These are phyloP conservation scores for Spermophilus dauricus DNA, from an alignment of 2,113 vertebrate genomes.

Conservation along the genomic window DNA sequence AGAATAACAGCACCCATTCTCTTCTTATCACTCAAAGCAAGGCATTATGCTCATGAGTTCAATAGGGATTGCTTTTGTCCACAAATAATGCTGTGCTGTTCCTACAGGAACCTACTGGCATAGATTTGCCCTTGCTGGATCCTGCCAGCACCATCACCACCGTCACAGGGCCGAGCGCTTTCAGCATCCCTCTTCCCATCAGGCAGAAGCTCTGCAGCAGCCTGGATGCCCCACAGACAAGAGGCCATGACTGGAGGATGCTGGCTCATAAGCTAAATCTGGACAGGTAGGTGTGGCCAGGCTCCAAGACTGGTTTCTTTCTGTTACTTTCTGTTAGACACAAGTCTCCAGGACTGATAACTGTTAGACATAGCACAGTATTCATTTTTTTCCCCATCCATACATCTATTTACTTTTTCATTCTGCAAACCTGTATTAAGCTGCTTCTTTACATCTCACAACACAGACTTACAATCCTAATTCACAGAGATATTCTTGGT, in stretches of 20 bases:
- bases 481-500: background rate
- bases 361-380: background rate
- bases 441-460: background rate
- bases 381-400: background rate
- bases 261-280: slow-evolving; percentile 97
- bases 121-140: slow-evolving; percentile 95
- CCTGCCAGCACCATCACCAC: slow-evolving; percentile 94
- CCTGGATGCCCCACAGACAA: slow-evolving; percentile 96
- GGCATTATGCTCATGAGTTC: background rate
- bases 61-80: background rate
- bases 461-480: background rate
- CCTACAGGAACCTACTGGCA: slow-evolving; percentile 93
- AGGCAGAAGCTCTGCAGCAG: slow-evolving; percentile 98
- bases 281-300: slow-evolving; percentile 92
- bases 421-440: background rate
- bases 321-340: background rate
- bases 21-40: background rate
- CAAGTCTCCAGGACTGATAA: too few relatives aligned
- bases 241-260: slow-evolving; percentile 99
- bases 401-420: background rate
- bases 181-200: slow-evolving; percentile 97
- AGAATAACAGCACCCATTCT: slow-evolving; percentile 20
- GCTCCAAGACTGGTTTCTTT: background rate
- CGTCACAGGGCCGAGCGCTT: slow-evolving; percentile 95
- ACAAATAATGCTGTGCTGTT: slow-evolving; percentile 27